Percentiles rank a stretch among this genome's conserved stretches.
phyloP scores from a whole-genome alignment of 2,797 vertebrate genomes.

The Chloroceryle amazona region DNA sequence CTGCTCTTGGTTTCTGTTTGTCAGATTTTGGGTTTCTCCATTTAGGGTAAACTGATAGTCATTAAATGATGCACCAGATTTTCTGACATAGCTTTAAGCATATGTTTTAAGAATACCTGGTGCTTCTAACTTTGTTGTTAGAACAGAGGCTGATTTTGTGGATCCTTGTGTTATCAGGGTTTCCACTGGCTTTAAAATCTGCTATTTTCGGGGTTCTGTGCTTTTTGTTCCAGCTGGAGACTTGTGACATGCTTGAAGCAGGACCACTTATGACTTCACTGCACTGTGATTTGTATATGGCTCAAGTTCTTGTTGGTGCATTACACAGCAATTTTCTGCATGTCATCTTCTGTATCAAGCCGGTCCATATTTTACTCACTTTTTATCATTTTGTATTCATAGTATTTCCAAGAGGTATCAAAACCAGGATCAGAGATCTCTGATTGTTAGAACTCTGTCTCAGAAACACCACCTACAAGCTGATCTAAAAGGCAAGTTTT shows the following conservation, averaged over 20 bases:
- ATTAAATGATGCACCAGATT: neutral
- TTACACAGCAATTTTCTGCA: neutral
- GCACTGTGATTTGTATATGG: neutral
- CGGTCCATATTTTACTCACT: neutral
- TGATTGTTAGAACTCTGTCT: neutral
- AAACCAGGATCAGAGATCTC: neutral
- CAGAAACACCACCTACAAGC: neutral
- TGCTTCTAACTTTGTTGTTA: neutral
- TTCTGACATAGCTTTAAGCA: neutral
- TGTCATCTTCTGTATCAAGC: neutral
- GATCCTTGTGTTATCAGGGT: neutral
- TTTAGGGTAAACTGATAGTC: neutral
- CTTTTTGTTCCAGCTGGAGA: neutral
- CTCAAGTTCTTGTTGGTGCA: neutral
- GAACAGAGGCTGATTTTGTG: neutral
- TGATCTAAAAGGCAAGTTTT: neutral
- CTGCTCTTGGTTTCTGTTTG: neutral
- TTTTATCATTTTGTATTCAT: neutral
- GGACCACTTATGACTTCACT: neutral
- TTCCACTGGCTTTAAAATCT: neutral
- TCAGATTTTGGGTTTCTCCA: neutral
- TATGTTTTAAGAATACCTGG: neutral
- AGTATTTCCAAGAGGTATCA: neutral
- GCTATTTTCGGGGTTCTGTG: neutral
- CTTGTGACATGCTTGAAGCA: neutral